Base-by-base conservation (phyloP, 2,888 invertebrate genomes). In the Lymantria monacha region DNA sequence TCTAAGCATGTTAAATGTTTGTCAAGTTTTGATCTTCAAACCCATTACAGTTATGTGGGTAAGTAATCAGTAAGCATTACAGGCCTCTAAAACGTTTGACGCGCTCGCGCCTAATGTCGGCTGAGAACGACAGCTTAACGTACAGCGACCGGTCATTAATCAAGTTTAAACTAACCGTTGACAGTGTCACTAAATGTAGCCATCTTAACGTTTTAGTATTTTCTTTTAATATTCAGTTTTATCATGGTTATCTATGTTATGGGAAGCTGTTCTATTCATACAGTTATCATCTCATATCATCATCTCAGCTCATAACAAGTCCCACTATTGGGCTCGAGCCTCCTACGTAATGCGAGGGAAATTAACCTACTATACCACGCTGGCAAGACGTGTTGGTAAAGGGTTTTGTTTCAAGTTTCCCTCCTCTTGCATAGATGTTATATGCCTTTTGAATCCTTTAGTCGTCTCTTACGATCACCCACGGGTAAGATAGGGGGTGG, bases 91-190 rank as follows among this genome's bases (percentile, higher is more conserved):
- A 14, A 22, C 22, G 22, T 22, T 22, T 22, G 22, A 22, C 22
- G 22, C 22, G 22, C 2, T 5, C 3, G 22, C 22, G 22, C 22
- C 22, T 22, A 22, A 22, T 65, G 65, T 61, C 44, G 52, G 43
- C 59, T 57, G 68, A 53, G 59, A 47, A 49, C 53, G 62, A 68
- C 65, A 52, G 66, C 59, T 68, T 57, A 65, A 59, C 59, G 59
- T 64, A 48, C 43, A 48, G 49, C 59, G 56, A 55, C 51, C 50
- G 51, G 55, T 65, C 68, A 64, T 66, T 64, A 66, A 66, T 66
- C 66, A 61, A 61, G 68, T 66, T 61, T 64, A 66, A 64, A 65
- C 53, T 59, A 61, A 42, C 45, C 46, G 15, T 49, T 61, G 59
- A 54, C 59, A 46, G 53, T 47, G 49, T 41, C 44, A 57, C 59